phyloP scores from a whole-genome alignment of 2,797 vertebrate genomes.

The Tenualosa thibaudeaui region DNA sequence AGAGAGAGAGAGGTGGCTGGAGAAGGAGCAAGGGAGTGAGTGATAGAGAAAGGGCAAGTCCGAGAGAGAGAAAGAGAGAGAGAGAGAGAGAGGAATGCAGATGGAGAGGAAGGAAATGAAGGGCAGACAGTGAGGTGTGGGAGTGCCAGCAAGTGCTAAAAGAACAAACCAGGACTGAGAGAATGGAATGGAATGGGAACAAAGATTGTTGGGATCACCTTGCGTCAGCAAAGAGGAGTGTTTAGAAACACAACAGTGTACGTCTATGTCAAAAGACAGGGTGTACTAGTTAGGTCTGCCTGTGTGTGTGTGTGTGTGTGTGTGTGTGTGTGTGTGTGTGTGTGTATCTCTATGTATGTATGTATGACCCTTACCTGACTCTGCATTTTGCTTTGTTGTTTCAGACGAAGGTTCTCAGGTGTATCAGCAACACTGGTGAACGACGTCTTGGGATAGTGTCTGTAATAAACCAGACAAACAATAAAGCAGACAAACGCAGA shows the following conservation, averaged over 20 bases:
- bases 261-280: not conserved
- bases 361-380: slow-evolving; percentile 80
- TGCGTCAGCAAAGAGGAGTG: not conserved
- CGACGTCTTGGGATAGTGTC: slow-evolving; percentile 96
- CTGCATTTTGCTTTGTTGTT: slow-evolving; percentile 95
- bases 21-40: slow-evolving; percentile 24
- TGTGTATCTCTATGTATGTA: not conserved
- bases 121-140: not conserved
- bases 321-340: slow-evolving; percentile 17
- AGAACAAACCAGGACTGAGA: not conserved
- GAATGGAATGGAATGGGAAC: not conserved
- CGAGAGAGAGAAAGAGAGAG: not conserved
- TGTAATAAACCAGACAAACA: slow-evolving; percentile 63
- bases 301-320: slow-evolving; percentile 25
- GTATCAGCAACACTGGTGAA: slow-evolving; percentile 97
- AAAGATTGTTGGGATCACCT: slow-evolving; percentile 5
- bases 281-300: not conserved
- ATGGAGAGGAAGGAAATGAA: not conserved
- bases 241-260: not conserved
- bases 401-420: slow-evolving; percentile 95
- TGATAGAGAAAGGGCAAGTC: slow-evolving; percentile 17
- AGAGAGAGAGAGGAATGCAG: not conserved
- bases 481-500: slow-evolving; percentile 45
- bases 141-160: not conserved
- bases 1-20: not conserved